Base-by-base conservation (phyloP, 2,888 invertebrate species). In the Apocheima hispidaria region DNA sequence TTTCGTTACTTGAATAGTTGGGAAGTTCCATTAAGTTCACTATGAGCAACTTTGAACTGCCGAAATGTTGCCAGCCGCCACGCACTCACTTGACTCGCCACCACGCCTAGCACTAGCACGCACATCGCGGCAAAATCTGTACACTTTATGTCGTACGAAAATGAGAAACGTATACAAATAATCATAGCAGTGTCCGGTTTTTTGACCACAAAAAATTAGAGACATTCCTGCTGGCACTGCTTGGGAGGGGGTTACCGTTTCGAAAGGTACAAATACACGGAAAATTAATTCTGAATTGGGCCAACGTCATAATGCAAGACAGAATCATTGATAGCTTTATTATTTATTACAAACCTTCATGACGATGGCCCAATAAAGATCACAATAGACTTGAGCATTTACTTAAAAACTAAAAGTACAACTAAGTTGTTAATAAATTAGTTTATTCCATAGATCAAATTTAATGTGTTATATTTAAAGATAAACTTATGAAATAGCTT, bases 351-450 rank as follows among this genome's bases (percentile, higher is more conserved):
- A 6, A 18, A 10, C 7, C n/a, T n/a, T n/a, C n/a, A n/a, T 18
- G 21, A 20, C 41, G n/a, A 23, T n/a, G 21, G n/a, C 21, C 41
- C 41, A 41, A 23, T 41, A 9, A 21, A 41, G 21, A 41, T n/a
- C 0, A 40, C 20, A 41, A 10, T 2, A n/a, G 21, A 9, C 21
- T 41, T 41, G 41, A 41, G 41, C 41, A 41, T 21, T 6, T 21
- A 41, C 21, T 21, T 41, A 21, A 4, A 38, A 38, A 41, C 20
- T 41, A 41, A 41, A 38, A 41, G 20, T 41, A 38, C 20, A 36
- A 38, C 18, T 38, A 38, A 1, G 20, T 20, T 36, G 5, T 36
- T 36, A 36, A 36, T 36, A 5, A 36, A 0, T 35, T 14, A n/a
- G 30, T 9, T n/a, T 35, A 35, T 35, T 35, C 6, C 33, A 35